Evolutionary conservation across 2,113 vertebrate genomes (phyloP).

Genomic region (Donacobius atricapilla): DNA sequence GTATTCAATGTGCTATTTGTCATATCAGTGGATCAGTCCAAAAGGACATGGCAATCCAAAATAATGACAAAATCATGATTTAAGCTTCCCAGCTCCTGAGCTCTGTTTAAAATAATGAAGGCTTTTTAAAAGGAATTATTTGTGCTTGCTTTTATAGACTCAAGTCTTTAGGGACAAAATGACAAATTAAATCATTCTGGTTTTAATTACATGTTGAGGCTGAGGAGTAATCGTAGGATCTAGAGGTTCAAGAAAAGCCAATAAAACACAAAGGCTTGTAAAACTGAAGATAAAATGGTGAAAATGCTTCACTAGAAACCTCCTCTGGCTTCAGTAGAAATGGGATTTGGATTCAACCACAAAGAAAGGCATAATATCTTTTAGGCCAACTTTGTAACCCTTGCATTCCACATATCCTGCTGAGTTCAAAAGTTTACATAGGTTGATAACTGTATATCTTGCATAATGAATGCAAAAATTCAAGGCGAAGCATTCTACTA

Average conservation of each 20-base stretch:
- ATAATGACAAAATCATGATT: neutral
- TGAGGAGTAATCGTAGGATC: neutral
- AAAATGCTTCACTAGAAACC: neutral
- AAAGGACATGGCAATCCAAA: neutral
- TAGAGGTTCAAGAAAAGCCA: neutral
- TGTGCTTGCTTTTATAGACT: neutral
- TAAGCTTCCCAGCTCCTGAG: neutral
- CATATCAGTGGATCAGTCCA: neutral
- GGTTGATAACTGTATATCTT: neutral
- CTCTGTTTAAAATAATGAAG: neutral
- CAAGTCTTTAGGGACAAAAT: neutral
- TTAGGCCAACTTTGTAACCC: neutral
- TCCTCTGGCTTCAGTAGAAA: neutral
- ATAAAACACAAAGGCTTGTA: neutral
- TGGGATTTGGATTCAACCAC: neutral
- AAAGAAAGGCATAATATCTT: neutral
- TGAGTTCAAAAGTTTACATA: neutral
- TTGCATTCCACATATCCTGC: neutral
- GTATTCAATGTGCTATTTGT: neutral
- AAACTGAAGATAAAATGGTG: neutral
- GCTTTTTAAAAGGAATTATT: neutral
- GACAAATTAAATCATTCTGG: slow-evolving; percentile 7
- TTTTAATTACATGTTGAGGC: neutral
- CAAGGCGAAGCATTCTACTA: neutral
- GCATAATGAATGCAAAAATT: neutral